Base-by-base conservation (phyloP, 2,888 invertebrate genomes). In the Mythimna lalbum region DNA sequence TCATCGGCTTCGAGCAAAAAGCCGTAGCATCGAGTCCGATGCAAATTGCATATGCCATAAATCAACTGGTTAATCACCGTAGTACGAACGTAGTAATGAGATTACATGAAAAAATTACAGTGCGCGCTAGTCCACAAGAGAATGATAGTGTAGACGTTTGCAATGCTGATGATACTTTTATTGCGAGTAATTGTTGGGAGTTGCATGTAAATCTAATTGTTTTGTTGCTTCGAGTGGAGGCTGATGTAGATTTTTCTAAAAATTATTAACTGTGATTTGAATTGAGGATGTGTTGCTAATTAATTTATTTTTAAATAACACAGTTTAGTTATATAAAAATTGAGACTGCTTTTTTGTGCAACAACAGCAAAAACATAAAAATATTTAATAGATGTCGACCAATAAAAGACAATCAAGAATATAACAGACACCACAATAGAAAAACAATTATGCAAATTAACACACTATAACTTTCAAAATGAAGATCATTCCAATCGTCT, bases 11-110 rank as follows among this genome's bases (percentile, higher is more conserved):
- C 91, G 90, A 88, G 95, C 93, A 95, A 95, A 95, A 95, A 95
- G 93, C 93, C 91, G 93, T 92, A 90, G 91, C 93, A 92, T 93
- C 91, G 90, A 90, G 90, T 91, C 89, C 90, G 94, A 95, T 95
- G 95, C 93, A 95, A 96, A 95, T 95, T 95, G 95, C 94, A 93
- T 90, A 90, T 89, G 94, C 94, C 91, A 95, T 95, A 96, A 95
- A 95, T 95, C 95, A 96, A 94, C 90, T 88, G 91, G 90, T 92
- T 96, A 96, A 95, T 95, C 94, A 94, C 94, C 92, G 91, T 90
- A 88, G 87, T 86, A 85, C 89, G 89, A 89, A 91, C 91, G 90
- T 92, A 94, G 93, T 94, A 94, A 95, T 95, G 94, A 94, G 94
- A 95, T 94, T 95, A 93, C 94, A 92, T 91, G 91, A 94, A 95